Evolutionary conservation across 2,797 vertebrate genomes (phyloP).

Genomic region (Melanogrammus aeglefinus): DNA sequence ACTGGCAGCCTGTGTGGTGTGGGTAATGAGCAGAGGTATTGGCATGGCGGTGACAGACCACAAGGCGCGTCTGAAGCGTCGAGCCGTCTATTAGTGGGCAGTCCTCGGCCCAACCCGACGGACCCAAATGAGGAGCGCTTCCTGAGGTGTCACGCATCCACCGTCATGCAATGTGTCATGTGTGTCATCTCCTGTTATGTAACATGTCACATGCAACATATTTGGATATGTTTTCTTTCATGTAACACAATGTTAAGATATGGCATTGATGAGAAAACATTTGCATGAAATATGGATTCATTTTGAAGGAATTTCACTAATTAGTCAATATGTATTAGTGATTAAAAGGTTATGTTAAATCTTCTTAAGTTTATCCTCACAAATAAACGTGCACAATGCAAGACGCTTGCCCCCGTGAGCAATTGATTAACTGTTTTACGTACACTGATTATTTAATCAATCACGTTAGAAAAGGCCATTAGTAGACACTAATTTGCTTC

Average conservation of each 20-base stretch:
- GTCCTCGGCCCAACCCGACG: too few species aligned
- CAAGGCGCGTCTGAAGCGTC: neutral
- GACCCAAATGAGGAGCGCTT: too few species aligned
- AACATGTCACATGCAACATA: neutral
- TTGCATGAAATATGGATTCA: neutral
- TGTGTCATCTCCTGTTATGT: too few species aligned
- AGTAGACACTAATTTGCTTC: too few species aligned
- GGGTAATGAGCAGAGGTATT: neutral
- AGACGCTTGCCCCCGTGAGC: neutral
- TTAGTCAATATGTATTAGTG: too few species aligned
- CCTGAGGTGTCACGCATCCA: too few species aligned
- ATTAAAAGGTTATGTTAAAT: neutral
- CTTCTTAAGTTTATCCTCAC: neutral
- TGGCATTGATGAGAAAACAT: neutral
- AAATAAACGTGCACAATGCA: neutral
- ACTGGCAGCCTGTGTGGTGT: neutral
- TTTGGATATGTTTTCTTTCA: neutral
- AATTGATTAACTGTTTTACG: neutral
- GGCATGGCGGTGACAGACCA: too few species aligned
- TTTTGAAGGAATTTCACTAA: neutral
- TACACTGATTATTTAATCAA: neutral
- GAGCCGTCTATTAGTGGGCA: neutral
- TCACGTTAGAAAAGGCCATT: neutral
- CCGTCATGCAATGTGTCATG: too few species aligned
- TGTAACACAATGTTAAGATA: neutral